These are phyloP conservation scores for Lamprologus callipterus DNA, from an alignment of 2,113 vertebrate species.

Conservation along the genomic window DNA sequence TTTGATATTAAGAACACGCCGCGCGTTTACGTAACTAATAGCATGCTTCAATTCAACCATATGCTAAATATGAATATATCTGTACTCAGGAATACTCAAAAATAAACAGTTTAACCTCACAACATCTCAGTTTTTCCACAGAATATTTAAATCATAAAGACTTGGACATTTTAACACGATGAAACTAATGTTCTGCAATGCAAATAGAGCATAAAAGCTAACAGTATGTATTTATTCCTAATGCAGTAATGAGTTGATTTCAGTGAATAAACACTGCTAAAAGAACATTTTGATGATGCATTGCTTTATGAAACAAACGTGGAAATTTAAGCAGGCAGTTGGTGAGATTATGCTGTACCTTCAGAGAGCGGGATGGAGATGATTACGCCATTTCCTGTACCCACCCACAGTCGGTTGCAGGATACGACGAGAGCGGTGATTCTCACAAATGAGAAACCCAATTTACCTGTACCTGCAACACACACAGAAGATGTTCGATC, in stretches of 20 bases:
- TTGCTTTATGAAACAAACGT: background rate
- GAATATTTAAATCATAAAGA: background rate
- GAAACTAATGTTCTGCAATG: background rate
- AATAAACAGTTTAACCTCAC: background rate
- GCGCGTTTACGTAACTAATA: background rate
- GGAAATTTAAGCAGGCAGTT: background rate
- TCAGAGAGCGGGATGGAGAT: slow-evolving; percentile 97
- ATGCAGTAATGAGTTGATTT: background rate
- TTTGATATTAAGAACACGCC: background rate
- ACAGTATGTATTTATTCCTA: background rate
- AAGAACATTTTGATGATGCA: background rate
- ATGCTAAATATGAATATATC: background rate
- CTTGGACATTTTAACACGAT: background rate
- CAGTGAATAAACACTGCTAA: background rate
- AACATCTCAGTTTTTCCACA: background rate
- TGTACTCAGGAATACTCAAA: background rate
- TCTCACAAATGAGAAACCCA: slow-evolving; percentile 97
- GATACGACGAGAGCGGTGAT: slow-evolving; percentile 94
- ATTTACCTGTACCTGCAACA: slow-evolving; percentile 87
- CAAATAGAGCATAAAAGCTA: background rate
- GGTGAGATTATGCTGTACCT: slow-evolving; percentile 69
- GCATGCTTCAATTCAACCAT: background rate
- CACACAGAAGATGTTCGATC: background rate
- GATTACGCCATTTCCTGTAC: slow-evolving; percentile 95
- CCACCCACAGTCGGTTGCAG: slow-evolving; percentile 94